A percentile compares a stretch with the other conserved stretches of the same genome.
Conservation (phyloP, 2,113 vertebrate species). For the Budorcas taxicolor region DNA sequence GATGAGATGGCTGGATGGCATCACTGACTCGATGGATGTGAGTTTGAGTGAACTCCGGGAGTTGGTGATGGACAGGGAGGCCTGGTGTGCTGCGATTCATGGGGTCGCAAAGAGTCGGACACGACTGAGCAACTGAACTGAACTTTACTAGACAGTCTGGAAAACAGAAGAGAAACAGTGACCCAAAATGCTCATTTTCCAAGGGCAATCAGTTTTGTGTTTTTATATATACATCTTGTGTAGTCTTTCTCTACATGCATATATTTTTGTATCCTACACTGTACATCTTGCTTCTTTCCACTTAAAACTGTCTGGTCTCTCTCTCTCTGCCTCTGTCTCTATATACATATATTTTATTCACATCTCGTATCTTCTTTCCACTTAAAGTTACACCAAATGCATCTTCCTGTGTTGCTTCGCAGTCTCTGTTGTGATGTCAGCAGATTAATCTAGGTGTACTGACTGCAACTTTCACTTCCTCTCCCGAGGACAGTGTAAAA, state of each 20-base stretch:
- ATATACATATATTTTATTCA: fast-evolving
- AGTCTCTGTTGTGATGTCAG: background rate
- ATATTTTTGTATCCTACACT: background rate
- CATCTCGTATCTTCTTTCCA: background rate
- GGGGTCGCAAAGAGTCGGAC: too few relatives aligned
- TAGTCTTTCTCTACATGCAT: background rate
- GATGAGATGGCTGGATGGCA: too few relatives aligned
- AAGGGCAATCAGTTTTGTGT: background rate
- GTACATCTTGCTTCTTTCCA: background rate
- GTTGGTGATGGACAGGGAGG: too few relatives aligned
- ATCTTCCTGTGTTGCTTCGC: background rate
- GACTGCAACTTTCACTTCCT: background rate
- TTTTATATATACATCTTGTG: background rate
- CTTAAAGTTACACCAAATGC: background rate
- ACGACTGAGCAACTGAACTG: too few relatives aligned
- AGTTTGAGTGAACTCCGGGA: too few relatives aligned
- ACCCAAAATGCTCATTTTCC: background rate
- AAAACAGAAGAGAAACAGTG: background rate
- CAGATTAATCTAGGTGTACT: background rate
- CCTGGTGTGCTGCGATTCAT: too few relatives aligned
- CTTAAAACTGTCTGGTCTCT: background rate
- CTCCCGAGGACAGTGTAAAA: background rate
- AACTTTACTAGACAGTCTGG: background rate
- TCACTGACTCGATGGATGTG: too few relatives aligned
- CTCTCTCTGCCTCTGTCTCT: background rate